Evolutionary conservation across 2,888 invertebrate species (phyloP).

Genomic region (Watsonalla binaria): DNA sequence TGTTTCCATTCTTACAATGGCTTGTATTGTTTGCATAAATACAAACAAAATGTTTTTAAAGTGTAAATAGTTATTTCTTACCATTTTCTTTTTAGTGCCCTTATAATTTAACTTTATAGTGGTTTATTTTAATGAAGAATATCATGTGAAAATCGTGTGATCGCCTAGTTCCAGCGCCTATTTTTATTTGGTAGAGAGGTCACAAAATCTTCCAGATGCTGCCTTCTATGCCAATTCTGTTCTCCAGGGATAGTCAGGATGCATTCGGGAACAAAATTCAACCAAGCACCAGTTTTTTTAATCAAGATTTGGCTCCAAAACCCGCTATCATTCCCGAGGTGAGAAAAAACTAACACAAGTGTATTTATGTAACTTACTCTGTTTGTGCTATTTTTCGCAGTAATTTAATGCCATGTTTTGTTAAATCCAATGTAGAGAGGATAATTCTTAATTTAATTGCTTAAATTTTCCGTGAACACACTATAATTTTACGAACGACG

Average conservation of each 20-base stretch:
- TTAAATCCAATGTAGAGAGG: neutral
- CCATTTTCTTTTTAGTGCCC: constrained; percentile 30
- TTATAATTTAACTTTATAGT: constrained; percentile 26
- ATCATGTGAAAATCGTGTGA: constrained; percentile 39
- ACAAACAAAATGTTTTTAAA: constrained; percentile 44
- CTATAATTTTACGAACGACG: neutral
- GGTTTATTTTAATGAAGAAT: constrained; percentile 27
- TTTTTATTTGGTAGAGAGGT: constrained; percentile 36
- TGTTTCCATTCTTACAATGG: constrained; percentile 49
- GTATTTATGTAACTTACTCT: constrained; percentile 24
- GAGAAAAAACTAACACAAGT: constrained; percentile 35
- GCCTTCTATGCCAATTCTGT: constrained; percentile 75
- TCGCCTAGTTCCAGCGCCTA: constrained; percentile 38
- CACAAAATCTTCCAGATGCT: constrained; percentile 59
- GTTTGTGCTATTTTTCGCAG: neutral
- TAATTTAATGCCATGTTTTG: neutral
- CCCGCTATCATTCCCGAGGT: constrained; percentile 52
- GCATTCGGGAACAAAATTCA: constrained; percentile 69
- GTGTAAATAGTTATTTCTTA: constrained; percentile 27
- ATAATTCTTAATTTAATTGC: neutral
- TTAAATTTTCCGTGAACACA: neutral
- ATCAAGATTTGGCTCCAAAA: constrained; percentile 45
- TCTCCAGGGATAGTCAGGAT: constrained; percentile 71
- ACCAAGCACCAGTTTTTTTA: constrained; percentile 65
- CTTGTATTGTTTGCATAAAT: constrained; percentile 49